A percentile compares a stretch with the other conserved stretches of the same genome.
Conservation (phyloP, 2,113 vertebrate genomes). For the Thalassarche chlororhynchos region DNA sequence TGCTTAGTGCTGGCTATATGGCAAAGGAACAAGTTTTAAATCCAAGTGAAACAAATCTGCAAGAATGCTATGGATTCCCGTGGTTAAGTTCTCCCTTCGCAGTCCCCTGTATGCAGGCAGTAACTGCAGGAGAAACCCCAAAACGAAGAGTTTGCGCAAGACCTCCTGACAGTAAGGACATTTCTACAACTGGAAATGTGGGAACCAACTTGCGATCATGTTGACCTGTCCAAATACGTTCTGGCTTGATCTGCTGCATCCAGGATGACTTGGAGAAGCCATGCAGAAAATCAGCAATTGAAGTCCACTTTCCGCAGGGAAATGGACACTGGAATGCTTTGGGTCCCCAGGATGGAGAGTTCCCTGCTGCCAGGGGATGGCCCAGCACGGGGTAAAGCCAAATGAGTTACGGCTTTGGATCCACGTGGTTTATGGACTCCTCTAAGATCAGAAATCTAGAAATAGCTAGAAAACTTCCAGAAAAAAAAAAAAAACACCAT, state of each 20-base stretch:
- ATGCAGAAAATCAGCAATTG: accelerated
- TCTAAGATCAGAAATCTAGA: background rate
- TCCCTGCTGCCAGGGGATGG: background rate
- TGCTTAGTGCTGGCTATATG: background rate
- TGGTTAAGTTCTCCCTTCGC: background rate
- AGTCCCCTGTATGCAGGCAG: background rate
- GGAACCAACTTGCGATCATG: accelerated
- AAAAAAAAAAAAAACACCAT: accelerated
- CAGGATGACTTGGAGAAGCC: background rate
- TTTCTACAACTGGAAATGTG: background rate
- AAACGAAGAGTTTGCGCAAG: background rate
- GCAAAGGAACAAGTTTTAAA: background rate
- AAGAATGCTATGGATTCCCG: accelerated
- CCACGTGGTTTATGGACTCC: background rate
- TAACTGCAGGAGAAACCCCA: background rate
- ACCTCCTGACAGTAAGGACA: background rate
- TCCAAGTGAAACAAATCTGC: background rate
- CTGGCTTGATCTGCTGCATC: background rate
- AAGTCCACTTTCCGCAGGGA: background rate
- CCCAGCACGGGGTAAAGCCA: accelerated
- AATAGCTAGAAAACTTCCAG: background rate
- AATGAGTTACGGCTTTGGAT: background rate
- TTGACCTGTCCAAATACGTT: accelerated
- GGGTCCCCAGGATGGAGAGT: accelerated
- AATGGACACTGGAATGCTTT: background rate